These are phyloP conservation scores for Engystomops pustulosus DNA, from an alignment of 2,113 vertebrate species.

Conservation along the genomic window DNA sequence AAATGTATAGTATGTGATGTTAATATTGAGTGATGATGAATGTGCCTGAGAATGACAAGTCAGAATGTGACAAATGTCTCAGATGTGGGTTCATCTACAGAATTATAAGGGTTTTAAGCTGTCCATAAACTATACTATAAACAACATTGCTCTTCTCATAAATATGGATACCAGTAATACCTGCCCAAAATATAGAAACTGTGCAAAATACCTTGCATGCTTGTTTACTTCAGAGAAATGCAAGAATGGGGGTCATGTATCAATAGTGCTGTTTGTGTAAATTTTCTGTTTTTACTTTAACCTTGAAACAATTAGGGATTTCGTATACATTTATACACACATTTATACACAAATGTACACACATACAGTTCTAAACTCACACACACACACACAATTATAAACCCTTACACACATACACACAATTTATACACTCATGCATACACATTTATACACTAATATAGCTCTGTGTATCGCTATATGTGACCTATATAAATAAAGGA, in stretches of 20 bases:
- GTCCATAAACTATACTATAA: background rate
- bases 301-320: background rate
- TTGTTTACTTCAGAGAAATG: background rate
- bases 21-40: conserved; percentile 28
- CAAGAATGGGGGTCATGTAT: background rate
- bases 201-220: conserved; percentile 22
- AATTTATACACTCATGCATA: too few relatives aligned
- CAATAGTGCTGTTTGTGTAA: background rate
- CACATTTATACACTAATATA: too few relatives aligned
- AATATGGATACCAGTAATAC: conserved; percentile 4
- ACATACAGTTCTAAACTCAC: too few relatives aligned
- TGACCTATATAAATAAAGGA: too few relatives aligned
- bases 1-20: background rate
- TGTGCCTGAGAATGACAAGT: conserved; percentile 20
- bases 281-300: background rate
- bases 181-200: background rate
- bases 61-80: conserved; percentile 29
- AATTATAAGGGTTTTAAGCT: conserved; percentile 24
- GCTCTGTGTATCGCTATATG: too few relatives aligned
- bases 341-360: too few relatives aligned
- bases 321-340: too few relatives aligned
- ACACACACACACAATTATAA: too few relatives aligned
- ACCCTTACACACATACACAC: too few relatives aligned
- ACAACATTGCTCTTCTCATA: background rate
- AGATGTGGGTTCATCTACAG: conserved; percentile 1